Conservation (phyloP, 1,140 invertebrate species). For the Whitmania pigra region DNA sequence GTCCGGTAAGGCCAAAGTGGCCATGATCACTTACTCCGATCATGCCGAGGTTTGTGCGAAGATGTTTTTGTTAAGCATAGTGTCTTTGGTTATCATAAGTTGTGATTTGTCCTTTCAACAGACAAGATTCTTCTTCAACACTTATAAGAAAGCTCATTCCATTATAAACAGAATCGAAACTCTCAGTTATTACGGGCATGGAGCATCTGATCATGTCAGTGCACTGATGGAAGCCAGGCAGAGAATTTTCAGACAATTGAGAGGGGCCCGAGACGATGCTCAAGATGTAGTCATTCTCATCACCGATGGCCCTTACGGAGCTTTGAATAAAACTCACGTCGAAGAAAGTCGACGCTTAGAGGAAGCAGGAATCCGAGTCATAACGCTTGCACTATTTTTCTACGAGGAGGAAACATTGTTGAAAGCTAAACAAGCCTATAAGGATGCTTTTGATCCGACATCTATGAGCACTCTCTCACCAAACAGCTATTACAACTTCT, state of each 20-base stretch:
- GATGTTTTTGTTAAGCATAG: not conserved
- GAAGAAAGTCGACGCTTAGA: not conserved
- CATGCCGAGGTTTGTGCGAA: not conserved
- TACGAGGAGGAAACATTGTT: not conserved
- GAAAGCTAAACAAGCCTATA: not conserved
- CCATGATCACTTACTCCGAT: slow-evolving; percentile 15
- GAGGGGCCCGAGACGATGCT: not conserved
- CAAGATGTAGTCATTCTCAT: not conserved
- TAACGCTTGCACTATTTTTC: not conserved
- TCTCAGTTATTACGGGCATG: not conserved
- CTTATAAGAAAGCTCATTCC: not conserved
- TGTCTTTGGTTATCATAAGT: not conserved
- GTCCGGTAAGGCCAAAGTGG: not conserved
- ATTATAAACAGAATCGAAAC: not conserved
- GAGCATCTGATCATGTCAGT: not conserved
- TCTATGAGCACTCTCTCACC: too few relatives aligned
- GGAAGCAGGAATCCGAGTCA: not conserved
- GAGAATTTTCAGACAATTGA: not conserved
- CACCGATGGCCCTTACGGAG: not conserved
- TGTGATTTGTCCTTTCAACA: not conserved
- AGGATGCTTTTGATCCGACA: not conserved
- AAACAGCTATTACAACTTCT: too few relatives aligned
- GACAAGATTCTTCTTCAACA: not conserved
- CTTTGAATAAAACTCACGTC: not conserved
- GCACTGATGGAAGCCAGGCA: not conserved